A percentile compares a stretch with the other conserved stretches of the same genome.
phyloP scores from a whole-genome alignment of 2,888 invertebrate species.

The Sycophila texana region DNA sequence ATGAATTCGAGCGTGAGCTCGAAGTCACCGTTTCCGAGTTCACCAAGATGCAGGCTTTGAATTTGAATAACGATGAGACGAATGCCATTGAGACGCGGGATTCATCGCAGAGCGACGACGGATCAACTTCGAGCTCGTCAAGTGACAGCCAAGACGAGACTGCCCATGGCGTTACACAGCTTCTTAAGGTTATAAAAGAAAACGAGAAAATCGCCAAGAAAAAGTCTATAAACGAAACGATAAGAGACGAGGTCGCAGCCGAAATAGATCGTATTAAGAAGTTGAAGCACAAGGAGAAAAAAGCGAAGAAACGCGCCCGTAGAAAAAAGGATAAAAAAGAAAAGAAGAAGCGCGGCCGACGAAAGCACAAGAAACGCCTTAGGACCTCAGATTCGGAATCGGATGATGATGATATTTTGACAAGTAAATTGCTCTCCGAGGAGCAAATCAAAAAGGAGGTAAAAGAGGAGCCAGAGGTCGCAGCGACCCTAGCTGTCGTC shows the following conservation, averaged over 20 bases:
- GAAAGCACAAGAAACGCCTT: slow-evolving; percentile 55
- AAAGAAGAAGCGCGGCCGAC: slow-evolving; percentile 51
- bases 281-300: slow-evolving; percentile 65
- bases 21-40: slow-evolving; percentile 50
- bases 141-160: slow-evolving; percentile 54
- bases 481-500: slow-evolving; percentile 53
- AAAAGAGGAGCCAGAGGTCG: slow-evolving; percentile 58
- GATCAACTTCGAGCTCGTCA: slow-evolving; percentile 41
- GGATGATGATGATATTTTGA: slow-evolving; percentile 36
- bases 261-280: slow-evolving; percentile 70
- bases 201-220: slow-evolving; percentile 70
- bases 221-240: slow-evolving; percentile 67
- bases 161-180: slow-evolving; percentile 64
- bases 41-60: slow-evolving; percentile 44
- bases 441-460: slow-evolving; percentile 65
- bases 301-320: slow-evolving; percentile 59
- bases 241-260: slow-evolving; percentile 70
- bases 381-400: slow-evolving; percentile 54
- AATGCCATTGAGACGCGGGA: slow-evolving; percentile 35
- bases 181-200: slow-evolving; percentile 70
- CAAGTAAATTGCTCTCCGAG: slow-evolving; percentile 61
- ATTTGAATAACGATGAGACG: slow-evolving; percentile 45
- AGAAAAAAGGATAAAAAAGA: slow-evolving; percentile 61
- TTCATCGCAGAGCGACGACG: slow-evolving; percentile 49
- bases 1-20: slow-evolving; percentile 54